Base-by-base conservation (phyloP, 2,797 vertebrate species). In the Sebastiscus albofasciatus region DNA sequence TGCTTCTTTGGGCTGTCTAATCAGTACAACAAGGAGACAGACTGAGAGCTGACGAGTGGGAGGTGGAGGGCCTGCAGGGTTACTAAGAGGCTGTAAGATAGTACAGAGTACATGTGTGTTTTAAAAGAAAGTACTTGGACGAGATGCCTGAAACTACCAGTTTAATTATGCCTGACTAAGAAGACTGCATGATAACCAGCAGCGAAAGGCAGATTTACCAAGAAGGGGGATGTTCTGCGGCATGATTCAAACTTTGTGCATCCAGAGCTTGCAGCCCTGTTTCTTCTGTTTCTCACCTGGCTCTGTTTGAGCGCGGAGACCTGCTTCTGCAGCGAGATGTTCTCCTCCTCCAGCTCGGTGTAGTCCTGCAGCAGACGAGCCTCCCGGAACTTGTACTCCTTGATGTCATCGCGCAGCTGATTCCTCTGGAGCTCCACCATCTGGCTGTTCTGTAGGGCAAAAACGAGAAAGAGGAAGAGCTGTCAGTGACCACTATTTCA, bases 241-340 rank as follows among this genome's bases (percentile, higher is more conserved):
- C n/a, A 16, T 14, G 55, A 39, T 33, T 68, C 3, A 39, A 33
- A 46, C 54, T 6, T 55, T 26, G 8, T 6, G 9, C 33, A 34
- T 22, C 7, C 1, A 61, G 16, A 26, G 26, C 29, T 31, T 33
- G 49, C 59, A 29, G 31, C 58, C 20, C n/a, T 10, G n/a, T 46
- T 79, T 18, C 7, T 1, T 61, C 66, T 46, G 42, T 46, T 46
- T 46, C 94, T 92, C 87, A 96, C 98, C 97, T 99, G 98, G 90
- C 97, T 97, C 94, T 99, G 98, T 75, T 98, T 97, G 80, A 99
- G 96, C 83, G 97, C 81, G 54, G 97, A 99, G 54, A 99, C 98
- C 87, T 99, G 98, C 90, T 99, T 99, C 96, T 99, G 98, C 77
- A 99, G 95, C 18, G 97, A 97, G 93, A 99, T 99, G 94, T 99